These are phyloP conservation scores for Aurelia aurita DNA, from an alignment of 30 jellyfish, hydroid and myxozoan species.

Conservation along the genomic window DNA sequence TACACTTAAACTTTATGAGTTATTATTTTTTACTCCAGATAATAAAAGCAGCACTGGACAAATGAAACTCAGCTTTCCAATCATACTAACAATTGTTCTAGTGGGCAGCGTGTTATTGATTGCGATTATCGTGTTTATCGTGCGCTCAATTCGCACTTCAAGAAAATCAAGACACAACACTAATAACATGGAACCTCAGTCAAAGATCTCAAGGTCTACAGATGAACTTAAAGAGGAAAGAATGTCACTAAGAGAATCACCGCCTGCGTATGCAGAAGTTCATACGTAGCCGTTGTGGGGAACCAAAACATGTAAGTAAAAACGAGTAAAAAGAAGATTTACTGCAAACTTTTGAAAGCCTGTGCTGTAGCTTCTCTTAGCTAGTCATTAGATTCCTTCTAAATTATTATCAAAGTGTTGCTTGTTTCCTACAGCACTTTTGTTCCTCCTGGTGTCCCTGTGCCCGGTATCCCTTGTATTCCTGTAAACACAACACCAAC, in stretches of 20 bases:
- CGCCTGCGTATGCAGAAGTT: neutral
- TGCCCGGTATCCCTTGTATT: no score
- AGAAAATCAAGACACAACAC: conserved; percentile 32
- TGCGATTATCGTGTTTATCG: conserved; percentile 51
- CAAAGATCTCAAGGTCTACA: neutral
- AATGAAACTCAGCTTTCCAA: conserved; percentile 82
- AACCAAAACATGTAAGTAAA: neutral
- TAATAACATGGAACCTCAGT: neutral
- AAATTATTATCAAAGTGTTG: no score
- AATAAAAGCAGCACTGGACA: no score
- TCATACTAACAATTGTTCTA: conserved; percentile 84
- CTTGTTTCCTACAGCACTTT: no score
- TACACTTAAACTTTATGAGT: no score
- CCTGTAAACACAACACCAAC: no score
- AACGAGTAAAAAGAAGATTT: no score
- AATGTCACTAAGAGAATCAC: conserved; percentile 23
- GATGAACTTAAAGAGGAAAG: conserved; percentile 40
- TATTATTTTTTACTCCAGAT: no score
- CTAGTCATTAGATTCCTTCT: no score
- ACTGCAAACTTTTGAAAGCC: no score
- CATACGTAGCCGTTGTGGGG: neutral
- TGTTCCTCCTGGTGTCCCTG: no score
- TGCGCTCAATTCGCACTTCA: conserved; percentile 26
- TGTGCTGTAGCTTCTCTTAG: no score
- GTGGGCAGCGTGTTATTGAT: conserved; percentile 82